Percentiles rank a stretch among this genome's conserved stretches.
Evolutionary conservation across 2,113 vertebrate species (phyloP).

Genomic region (Dicentrarchus labrax): DNA sequence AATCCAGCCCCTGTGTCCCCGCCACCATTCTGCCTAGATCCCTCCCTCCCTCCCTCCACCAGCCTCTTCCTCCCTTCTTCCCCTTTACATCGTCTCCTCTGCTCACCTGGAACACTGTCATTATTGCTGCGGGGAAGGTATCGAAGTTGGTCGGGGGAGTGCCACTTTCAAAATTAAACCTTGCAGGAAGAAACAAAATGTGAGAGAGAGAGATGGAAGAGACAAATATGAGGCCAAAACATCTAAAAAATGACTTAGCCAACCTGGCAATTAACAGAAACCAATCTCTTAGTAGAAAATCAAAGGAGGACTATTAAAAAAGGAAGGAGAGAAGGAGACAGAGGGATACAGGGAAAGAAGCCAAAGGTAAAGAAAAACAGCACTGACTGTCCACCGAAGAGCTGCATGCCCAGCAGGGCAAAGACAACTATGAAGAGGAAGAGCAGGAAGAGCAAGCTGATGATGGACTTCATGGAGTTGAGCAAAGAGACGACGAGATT

Average conservation of each 20-base stretch:
- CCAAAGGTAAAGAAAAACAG: constrained; percentile 7
- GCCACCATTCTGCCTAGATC: neutral
- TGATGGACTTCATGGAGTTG: constrained; percentile 99
- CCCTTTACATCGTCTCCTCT: constrained; percentile 1
- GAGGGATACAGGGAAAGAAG: neutral
- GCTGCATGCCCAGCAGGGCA: constrained; percentile 96
- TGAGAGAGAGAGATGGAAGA: neutral
- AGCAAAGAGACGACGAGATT: constrained; percentile 97
- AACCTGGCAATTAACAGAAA: constrained; percentile 31
- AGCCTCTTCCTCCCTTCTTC: neutral
- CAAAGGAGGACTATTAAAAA: constrained; percentile 12
- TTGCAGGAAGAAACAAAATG: constrained; percentile 42
- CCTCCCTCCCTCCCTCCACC: neutral
- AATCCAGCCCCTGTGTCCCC: constrained; percentile 33
- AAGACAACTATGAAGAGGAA: constrained; percentile 99
- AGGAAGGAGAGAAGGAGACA: neutral
- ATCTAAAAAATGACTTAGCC: constrained; percentile 1
- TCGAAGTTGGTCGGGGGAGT: constrained; percentile 98
- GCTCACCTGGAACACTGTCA: constrained; percentile 97
- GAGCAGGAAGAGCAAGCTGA: constrained; percentile 96
- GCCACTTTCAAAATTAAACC: constrained; percentile 91
- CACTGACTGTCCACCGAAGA: constrained; percentile 97
- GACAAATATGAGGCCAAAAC: neutral
- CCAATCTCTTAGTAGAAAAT: constrained; percentile 27
- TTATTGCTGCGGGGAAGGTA: constrained; percentile 99